A percentile compares a stretch with the other conserved stretches of the same genome.
Conservation (phyloP, 2,113 vertebrate genomes). For the rat (Rattus norvegicus) region DNA sequence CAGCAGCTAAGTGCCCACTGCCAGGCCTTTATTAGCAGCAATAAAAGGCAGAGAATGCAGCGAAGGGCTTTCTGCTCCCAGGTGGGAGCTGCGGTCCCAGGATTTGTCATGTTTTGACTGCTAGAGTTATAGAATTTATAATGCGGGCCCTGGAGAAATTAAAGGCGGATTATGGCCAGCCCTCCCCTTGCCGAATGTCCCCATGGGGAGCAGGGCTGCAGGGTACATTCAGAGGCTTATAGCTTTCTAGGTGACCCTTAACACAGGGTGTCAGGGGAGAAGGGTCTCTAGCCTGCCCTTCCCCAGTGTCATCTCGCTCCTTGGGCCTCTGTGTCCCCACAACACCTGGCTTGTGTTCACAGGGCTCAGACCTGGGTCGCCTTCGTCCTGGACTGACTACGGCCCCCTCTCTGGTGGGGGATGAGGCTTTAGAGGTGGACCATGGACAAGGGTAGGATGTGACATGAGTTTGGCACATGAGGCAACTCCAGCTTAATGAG, state of each 20-base stretch:
- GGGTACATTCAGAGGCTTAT: background rate
- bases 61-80: constrained; percentile 64
- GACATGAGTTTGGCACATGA: background rate
- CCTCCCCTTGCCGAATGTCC: background rate
- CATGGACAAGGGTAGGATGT: background rate
- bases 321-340: background rate
- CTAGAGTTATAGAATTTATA: constrained; percentile 80
- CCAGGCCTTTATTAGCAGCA: constrained; percentile 75
- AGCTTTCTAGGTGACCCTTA: background rate
- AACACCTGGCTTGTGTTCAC: background rate
- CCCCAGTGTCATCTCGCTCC: background rate
- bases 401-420: background rate
- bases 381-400: background rate
- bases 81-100: constrained; percentile 67
- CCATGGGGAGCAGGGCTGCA: background rate
- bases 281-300: no score
- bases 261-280: background rate
- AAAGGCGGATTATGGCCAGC: constrained; percentile 59
- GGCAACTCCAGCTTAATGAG: background rate
- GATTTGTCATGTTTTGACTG: constrained; percentile 79
- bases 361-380: background rate
- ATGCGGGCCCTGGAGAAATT: constrained; percentile 78
- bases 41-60: constrained; percentile 69
- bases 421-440: background rate
- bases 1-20: constrained; percentile 43